Evolutionary conservation across 2,888 invertebrate genomes (phyloP), one percentile per base, ranked within the genome.

Genomic region (Periphyllus acericola): DNA sequence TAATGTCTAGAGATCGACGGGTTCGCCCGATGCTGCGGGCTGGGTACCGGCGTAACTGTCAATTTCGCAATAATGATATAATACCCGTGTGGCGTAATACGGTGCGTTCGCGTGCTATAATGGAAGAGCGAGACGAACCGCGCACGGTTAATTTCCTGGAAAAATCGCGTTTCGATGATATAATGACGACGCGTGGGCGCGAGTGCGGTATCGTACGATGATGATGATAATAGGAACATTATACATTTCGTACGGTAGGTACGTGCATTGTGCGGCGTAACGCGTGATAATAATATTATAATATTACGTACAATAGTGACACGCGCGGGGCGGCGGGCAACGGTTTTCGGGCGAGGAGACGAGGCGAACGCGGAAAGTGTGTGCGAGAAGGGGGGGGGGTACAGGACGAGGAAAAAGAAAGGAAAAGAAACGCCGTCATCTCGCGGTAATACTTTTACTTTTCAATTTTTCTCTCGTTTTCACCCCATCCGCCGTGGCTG

Each of bases 81-180:
- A n/a, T n/a, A 60, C 6, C 60, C 6, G 19, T 60, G 8, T 60
- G 6, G 60, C 19, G 19, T 25, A 25, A 21, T 14, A 60, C 8
- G 17, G 40, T 36, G 25, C 34, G n/a, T 25, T 52, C 52, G 60
- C 74, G 83, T 8, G 74, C n/a, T 36, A 36, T 36, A 36, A 36
- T 36, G n/a, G n/a, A n/a, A n/a, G n/a, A n/a, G n/a, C n/a, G n/a
- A n/a, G n/a, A n/a, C 36, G 36, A 36, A 36, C 36, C 3, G 60
- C 6, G 40, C 60, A 71, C 80, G 86, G 72, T 87, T 80, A 87
- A 87, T 87, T 87, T 87, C 86, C 86, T 87, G 86, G 86, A 87
- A 84, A 76, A 76, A 87, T 11, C 71, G 78, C 76, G 32, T 19
- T 14, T 9, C 9, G 46, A 4, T 14, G 29, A 14, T 55, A 75